Percentiles rank a stretch among this genome's conserved stretches.
These are phyloP conservation scores for Cassiopea andromeda DNA, from an alignment of 30 jellyfish, hydroid and myxozoan species.

Conservation along the genomic window DNA sequence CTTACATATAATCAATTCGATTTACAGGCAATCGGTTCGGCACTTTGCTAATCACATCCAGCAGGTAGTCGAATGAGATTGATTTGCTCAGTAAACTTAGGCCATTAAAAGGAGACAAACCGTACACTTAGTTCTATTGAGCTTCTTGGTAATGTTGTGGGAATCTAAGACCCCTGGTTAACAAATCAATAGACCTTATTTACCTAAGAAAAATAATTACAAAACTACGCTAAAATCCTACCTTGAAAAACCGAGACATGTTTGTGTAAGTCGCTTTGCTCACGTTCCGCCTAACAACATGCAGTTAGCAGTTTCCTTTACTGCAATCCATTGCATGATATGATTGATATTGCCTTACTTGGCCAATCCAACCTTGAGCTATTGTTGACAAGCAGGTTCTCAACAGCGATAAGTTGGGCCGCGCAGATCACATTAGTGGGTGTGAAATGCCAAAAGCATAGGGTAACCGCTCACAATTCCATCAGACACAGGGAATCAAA, in stretches of 20 bases:
- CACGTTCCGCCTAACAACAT: slow-evolving; percentile 12
- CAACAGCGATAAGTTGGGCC: slow-evolving; percentile 61
- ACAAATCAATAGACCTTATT: slow-evolving; percentile 14
- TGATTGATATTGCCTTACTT: slow-evolving; percentile 70
- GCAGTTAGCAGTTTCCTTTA: slow-evolving; percentile 8
- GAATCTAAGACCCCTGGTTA: slow-evolving; percentile 24
- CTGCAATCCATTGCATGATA: slow-evolving; percentile 11
- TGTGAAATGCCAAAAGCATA: slow-evolving; percentile 64
- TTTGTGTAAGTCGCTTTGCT: slow-evolving; percentile 9
- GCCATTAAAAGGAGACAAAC: background rate
- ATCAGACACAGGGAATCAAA: background rate
- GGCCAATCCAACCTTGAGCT: slow-evolving; percentile 38
- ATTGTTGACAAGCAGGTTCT: slow-evolving; percentile 50
- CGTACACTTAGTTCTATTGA: background rate
- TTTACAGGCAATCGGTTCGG: background rate
- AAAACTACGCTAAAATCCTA: slow-evolving; percentile 12
- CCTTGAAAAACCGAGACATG: slow-evolving; percentile 62
- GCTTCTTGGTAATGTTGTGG: background rate
- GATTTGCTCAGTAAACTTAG: background rate
- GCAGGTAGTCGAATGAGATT: background rate
- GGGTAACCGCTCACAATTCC: slow-evolving; percentile 8
- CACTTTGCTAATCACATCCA: background rate
- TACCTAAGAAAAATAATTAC: slow-evolving; percentile 21
- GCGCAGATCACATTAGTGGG: slow-evolving; percentile 57
- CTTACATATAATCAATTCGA: background rate